Conservation (phyloP, 2,888 invertebrate species). For the Eudasyphora cyanicolor region DNA sequence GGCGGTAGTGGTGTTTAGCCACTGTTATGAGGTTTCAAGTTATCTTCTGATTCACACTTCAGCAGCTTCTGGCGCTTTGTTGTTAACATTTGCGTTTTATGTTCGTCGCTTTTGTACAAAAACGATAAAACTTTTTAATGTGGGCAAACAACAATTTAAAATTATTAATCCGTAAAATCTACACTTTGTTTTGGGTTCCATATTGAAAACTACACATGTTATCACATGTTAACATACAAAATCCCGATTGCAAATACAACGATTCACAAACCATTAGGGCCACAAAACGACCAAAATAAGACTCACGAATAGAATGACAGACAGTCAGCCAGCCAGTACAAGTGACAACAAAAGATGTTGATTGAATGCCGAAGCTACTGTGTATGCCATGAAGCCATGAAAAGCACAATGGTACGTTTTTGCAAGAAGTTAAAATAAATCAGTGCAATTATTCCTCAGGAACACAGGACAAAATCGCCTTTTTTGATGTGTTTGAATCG, state of each 20-base stretch:
- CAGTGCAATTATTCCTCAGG: too few relatives aligned
- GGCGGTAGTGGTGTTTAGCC: too few relatives aligned
- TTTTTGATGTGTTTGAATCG: too few relatives aligned
- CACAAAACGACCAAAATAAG: not conserved
- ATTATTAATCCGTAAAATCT: constrained; percentile 5
- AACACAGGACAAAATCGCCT: too few relatives aligned
- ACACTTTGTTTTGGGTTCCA: not conserved
- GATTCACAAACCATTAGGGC: not conserved
- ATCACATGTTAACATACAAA: constrained; percentile 26
- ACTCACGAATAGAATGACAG: too few relatives aligned
- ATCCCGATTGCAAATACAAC: too few relatives aligned
- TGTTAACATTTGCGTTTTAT: not conserved
- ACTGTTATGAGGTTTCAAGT: not conserved
- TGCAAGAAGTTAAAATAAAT: too few relatives aligned
- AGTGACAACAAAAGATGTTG: not conserved
- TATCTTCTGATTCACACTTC: not conserved
- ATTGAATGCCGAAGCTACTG: not conserved
- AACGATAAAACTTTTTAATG: not conserved
- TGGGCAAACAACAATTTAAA: constrained; percentile 10
- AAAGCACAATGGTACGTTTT: not conserved
- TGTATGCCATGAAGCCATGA: too few relatives aligned
- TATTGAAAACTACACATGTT: constrained; percentile 42
- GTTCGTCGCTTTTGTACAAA: not conserved
- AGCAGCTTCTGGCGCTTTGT: not conserved
- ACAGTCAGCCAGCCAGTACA: not conserved